Evolutionary conservation across 2,113 vertebrate species (phyloP), one percentile per base, ranked within the genome.

Genomic region (Motacilla alba): DNA sequence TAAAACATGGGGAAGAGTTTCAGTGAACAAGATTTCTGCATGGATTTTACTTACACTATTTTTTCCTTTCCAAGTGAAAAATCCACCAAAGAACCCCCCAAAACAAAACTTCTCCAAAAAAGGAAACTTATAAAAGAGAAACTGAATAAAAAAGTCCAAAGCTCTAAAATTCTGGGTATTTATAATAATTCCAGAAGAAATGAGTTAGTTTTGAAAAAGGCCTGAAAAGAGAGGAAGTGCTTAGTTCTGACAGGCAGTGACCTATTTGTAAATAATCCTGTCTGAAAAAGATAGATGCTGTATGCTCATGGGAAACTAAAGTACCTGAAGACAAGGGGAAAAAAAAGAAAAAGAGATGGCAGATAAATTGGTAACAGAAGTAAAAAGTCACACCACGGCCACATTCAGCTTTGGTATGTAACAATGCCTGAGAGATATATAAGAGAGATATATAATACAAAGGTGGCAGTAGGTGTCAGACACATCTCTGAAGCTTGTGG

Each of bases 291-390:
- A 60, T 52, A 78, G 31, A 63, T 83, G 18, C 17, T 79, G 20
- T 9, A 44, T 22, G 20, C 10, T 67, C 21, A 64, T 13, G 69
- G 62, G 53, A 83, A 93, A 23, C 17, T 3, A 69, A 83, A 93
- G 37, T 22, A 55, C 50, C 22, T 47, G 70, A 84, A 92, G 68
- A 43, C 7, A 59, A 33, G 7, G 10, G 4, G 6, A 7, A 16
- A 63, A 31, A 72, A 69, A 13, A 80, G 30, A 66, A 81, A 35
- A 47, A 44, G 2, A 77, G 26, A 26, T 24, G 23, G 37, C n/a
- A 96, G 47, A 90, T 91, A 94, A 97, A 97, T 87, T 96, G 63
- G 74, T 66, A 89, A 68, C 62, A 92, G 56, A 87, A 84, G 58
- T 52, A 78, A 90, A 94, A 91, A 91, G 72, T 92, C 88, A 83